Evolutionary conservation across 2,888 invertebrate species (phyloP).

Genomic region (Ferdinandea cuprea): DNA sequence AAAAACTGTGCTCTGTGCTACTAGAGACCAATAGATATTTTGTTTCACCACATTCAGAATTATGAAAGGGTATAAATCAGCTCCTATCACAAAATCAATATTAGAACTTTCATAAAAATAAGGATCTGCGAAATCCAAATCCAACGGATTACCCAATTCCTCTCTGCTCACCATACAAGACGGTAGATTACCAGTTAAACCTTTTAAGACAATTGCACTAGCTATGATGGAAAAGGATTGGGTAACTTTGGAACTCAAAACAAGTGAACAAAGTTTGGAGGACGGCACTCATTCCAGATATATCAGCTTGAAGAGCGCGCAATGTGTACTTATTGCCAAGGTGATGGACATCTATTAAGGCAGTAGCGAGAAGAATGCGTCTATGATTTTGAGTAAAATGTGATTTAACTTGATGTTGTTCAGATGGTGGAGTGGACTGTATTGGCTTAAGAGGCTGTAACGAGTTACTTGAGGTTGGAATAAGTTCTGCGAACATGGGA

Average conservation of each 20-base stretch:
- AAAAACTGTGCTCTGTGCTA: too few relatives aligned
- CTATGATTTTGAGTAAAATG: too few relatives aligned
- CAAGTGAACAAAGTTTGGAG: conserved; percentile 3
- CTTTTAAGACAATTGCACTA: conserved; percentile 26
- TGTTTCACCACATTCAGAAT: too few relatives aligned
- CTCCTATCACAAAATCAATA: too few relatives aligned
- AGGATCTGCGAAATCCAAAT: conserved; percentile 18
- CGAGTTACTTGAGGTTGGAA: too few relatives aligned
- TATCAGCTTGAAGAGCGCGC: conserved; percentile 12
- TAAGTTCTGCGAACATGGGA: background rate
- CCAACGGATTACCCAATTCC: background rate
- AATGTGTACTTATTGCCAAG: background rate
- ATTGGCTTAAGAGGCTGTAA: background rate
- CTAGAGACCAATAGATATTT: too few relatives aligned
- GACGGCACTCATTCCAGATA: conserved; percentile 8
- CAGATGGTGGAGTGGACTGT: too few relatives aligned
- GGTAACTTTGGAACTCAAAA: background rate
- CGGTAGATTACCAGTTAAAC: conserved; percentile 21
- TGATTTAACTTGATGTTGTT: too few relatives aligned
- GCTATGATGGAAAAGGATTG: background rate
- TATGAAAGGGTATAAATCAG: too few relatives aligned
- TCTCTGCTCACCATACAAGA: background rate
- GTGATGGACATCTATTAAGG: background rate
- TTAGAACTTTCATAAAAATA: conserved; percentile 19
- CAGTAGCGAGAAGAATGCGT: conserved; percentile 1